phyloP scores from a whole-genome alignment of 2,888 invertebrate genomes.

The Syrphus vitripennis region DNA sequence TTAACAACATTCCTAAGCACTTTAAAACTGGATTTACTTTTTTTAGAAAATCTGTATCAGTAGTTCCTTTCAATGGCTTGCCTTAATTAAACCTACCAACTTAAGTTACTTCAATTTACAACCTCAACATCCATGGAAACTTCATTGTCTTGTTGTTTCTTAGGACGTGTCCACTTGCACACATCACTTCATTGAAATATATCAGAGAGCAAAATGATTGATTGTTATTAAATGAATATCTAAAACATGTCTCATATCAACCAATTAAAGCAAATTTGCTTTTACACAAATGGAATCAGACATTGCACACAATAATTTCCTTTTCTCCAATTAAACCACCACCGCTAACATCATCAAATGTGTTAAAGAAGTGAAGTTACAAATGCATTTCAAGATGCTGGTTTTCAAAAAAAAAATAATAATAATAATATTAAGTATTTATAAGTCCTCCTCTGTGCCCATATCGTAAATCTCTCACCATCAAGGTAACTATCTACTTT shows the following conservation, averaged over 20 bases:
- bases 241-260: background rate
- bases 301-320: background rate
- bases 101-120: background rate
- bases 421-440: too few species aligned
- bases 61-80: background rate
- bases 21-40: background rate
- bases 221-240: background rate
- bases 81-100: background rate
- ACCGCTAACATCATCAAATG: background rate
- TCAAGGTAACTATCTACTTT: slow-evolving; percentile 58
- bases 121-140: background rate
- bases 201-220: background rate
- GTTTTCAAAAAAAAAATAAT: background rate
- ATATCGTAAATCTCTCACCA: slow-evolving; percentile 15
- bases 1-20: background rate
- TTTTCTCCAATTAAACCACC: background rate
- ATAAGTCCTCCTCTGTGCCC: background rate
- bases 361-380: background rate
- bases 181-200: background rate
- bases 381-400: background rate
- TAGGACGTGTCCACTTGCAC: background rate
- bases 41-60: slow-evolving; percentile 4
- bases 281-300: background rate
- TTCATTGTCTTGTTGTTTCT: background rate
- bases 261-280: background rate